These are phyloP conservation scores for Acanthisitta chloris DNA, from an alignment of 2,113 vertebrate species.

Conservation along the genomic window DNA sequence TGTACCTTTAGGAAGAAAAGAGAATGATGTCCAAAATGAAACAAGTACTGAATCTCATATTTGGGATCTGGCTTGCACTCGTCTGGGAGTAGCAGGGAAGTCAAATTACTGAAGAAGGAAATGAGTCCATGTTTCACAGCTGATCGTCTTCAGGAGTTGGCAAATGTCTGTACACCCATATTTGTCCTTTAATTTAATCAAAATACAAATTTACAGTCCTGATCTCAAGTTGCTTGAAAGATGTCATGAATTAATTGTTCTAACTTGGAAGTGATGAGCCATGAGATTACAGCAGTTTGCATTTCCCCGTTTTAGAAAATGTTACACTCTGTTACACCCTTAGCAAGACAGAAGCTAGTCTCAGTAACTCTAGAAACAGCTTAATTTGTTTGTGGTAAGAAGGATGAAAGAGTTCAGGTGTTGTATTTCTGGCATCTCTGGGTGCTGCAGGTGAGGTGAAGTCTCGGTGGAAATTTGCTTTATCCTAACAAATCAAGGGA, in stretches of 20 bases:
- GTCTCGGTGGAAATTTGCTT: constrained; percentile 5
- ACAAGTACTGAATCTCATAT: background rate
- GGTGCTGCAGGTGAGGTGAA: background rate
- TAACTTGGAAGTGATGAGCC: background rate
- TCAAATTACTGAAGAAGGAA: constrained; percentile 10
- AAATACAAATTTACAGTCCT: background rate
- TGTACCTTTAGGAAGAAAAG: background rate
- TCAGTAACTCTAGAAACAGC: background rate
- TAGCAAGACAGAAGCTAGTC: background rate
- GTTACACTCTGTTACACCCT: background rate
- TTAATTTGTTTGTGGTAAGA: background rate
- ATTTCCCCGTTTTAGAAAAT: background rate
- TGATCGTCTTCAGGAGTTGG: constrained; percentile 20
- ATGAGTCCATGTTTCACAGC: constrained; percentile 15
- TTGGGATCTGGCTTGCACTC: background rate
- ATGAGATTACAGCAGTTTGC: background rate
- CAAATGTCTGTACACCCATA: background rate
- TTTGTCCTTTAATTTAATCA: background rate
- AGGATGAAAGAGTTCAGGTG: background rate
- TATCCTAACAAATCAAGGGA: background rate
- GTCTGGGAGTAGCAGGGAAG: background rate
- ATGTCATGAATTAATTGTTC: background rate
- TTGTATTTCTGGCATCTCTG: background rate
- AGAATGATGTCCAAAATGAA: background rate
- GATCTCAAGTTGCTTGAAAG: background rate